A percentile compares a stretch with the other conserved stretches of the same genome.
Conservation (phyloP, 2,888 invertebrate genomes). For the Drosophila quinaria region DNA sequence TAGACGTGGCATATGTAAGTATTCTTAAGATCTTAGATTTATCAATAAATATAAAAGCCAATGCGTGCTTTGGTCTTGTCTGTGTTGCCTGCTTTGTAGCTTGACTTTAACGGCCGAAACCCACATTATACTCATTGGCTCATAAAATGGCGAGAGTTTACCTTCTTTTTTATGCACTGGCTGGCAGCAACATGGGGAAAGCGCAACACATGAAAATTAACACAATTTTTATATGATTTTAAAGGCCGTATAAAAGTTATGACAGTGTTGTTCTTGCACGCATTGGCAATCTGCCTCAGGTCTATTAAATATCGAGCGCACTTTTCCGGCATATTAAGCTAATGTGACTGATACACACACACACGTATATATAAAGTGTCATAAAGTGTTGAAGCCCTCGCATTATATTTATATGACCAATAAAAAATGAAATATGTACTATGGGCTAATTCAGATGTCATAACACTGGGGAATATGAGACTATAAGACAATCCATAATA, state of each 20-base stretch:
- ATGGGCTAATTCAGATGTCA: slow-evolving; percentile 45
- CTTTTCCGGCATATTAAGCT: slow-evolving; percentile 75
- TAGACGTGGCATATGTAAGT: slow-evolving; percentile 36
- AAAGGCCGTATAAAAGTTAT: slow-evolving; percentile 76
- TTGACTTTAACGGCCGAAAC: slow-evolving; percentile 50
- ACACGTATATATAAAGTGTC: slow-evolving; percentile 42
- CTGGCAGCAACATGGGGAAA: slow-evolving; percentile 21
- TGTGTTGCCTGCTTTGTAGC: slow-evolving; percentile 21
- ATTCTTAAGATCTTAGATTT: slow-evolving; percentile 68
- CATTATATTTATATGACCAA: slow-evolving; percentile 75
- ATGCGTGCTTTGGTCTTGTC: slow-evolving; percentile 37
- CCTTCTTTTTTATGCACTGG: slow-evolving; percentile 63
- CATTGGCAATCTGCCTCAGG: slow-evolving; percentile 45
- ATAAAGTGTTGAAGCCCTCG: slow-evolving; percentile 52
- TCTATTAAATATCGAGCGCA: slow-evolving; percentile 63
- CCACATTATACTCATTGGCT: slow-evolving; percentile 65
- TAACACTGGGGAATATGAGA: slow-evolving; percentile 17
- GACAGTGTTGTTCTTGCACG: slow-evolving; percentile 48
- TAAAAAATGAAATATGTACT: slow-evolving; percentile 66
- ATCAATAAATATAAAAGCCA: slow-evolving; percentile 73
- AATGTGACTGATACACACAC: slow-evolving; percentile 60
- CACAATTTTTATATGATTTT: slow-evolving; percentile 79
- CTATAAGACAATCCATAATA: slow-evolving; percentile 28
- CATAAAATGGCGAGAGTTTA: slow-evolving; percentile 60
- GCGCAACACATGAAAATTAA: slow-evolving; percentile 77